Evolutionary conservation across 92 coral and sea anemone species (phyloP).

Genomic region (Diadumene lineata): DNA sequence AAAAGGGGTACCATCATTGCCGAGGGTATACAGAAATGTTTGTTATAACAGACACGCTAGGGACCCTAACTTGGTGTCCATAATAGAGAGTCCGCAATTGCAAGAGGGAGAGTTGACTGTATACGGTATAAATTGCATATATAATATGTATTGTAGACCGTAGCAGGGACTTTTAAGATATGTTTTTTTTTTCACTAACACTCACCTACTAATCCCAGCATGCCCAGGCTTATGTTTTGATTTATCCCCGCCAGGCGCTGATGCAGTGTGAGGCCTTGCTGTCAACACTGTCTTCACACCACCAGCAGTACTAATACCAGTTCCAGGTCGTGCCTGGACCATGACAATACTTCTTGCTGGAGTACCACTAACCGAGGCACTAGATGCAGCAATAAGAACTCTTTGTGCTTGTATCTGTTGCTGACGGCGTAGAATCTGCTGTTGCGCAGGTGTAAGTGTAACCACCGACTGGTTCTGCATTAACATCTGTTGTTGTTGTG

Average conservation of each 20-base stretch:
- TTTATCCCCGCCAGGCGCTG: conserved; percentile 74
- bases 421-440: conserved; percentile 68
- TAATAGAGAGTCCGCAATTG: no score
- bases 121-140: no score
- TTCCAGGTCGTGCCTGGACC: conserved; percentile 67
- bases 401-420: conserved; percentile 69
- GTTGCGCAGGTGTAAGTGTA: conserved; percentile 83
- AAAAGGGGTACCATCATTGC: no score
- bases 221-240: conserved; percentile 79
- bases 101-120: no score
- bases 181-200: background rate
- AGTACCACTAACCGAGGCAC: conserved; percentile 47
- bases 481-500: conserved; percentile 46
- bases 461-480: conserved; percentile 51
- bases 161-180: no score
- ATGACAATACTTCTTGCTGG: conserved; percentile 63
- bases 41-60: no score
- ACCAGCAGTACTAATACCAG: conserved; percentile 25
- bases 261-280: conserved; percentile 36
- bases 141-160: no score
- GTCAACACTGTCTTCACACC: conserved; percentile 27
- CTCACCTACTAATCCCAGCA: conserved; percentile 86
- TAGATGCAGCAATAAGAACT: conserved; percentile 60
- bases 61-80: no score
- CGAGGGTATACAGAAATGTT: no score